These are phyloP conservation scores for Lacerta agilis DNA, from an alignment of 2,797 vertebrate species.

Conservation along the genomic window DNA sequence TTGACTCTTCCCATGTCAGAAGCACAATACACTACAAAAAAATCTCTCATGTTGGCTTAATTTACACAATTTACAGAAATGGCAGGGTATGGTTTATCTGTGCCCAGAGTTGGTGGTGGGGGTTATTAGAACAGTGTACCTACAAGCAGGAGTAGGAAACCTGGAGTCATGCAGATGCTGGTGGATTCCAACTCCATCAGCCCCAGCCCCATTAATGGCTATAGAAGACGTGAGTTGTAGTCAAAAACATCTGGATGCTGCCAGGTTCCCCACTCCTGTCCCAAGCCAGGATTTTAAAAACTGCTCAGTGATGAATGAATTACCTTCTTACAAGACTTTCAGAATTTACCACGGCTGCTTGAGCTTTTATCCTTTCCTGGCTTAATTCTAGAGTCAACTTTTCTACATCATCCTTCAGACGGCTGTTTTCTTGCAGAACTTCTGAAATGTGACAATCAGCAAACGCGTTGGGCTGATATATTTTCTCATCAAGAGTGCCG, in stretches of 20 bases:
- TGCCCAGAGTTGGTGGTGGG: neutral
- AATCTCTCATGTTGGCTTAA: neutral
- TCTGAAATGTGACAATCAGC: constrained; percentile 82
- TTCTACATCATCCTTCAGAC: constrained; percentile 79
- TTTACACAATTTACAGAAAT: neutral
- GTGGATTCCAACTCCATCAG: neutral
- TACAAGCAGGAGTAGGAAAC: neutral
- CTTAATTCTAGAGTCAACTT: constrained; percentile 78
- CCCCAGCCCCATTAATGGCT: neutral
- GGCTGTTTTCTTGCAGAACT: constrained; percentile 87
- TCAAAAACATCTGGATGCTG: neutral
- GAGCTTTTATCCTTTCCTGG: constrained; percentile 78
- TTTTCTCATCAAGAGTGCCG: constrained; percentile 77
- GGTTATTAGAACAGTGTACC: neutral
- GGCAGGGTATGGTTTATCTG: neutral
- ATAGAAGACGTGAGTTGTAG: neutral
- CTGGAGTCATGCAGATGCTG: too few relatives aligned
- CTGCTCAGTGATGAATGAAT: neutral
- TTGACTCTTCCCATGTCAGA: neutral
- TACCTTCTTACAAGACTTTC: constrained; percentile 84
- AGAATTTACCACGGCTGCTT: constrained; percentile 70
- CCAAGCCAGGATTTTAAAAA: neutral
- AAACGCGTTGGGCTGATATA: constrained; percentile 82
- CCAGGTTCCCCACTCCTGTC: neutral
- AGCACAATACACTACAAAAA: neutral